A percentile compares a stretch with the other conserved stretches of the same genome.
Conservation (phyloP, 1,140 invertebrate genomes). For the Anoplophora glabripennis region DNA sequence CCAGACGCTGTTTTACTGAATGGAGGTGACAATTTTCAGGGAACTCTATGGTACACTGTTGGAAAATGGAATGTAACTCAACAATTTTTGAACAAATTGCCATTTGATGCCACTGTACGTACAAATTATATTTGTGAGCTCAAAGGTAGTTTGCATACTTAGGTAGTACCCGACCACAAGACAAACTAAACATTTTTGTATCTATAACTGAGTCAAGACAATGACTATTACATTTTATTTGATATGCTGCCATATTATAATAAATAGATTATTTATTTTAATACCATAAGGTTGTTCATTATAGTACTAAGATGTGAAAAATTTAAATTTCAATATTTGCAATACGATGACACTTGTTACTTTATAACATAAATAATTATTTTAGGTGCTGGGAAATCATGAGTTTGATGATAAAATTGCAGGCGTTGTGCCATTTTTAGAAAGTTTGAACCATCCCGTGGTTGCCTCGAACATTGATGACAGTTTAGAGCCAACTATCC, state of each 20-base stretch:
- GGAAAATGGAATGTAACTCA: constrained; percentile 71
- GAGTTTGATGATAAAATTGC: constrained; percentile 80
- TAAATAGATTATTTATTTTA: no score
- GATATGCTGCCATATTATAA: no score
- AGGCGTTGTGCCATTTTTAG: constrained; percentile 72
- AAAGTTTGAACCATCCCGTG: constrained; percentile 62
- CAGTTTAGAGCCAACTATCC: constrained; percentile 64
- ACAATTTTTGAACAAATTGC: constrained; percentile 72
- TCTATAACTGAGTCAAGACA: no score
- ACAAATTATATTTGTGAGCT: no score
- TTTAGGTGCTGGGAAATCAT: constrained; percentile 81
- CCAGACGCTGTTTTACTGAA: constrained; percentile 71
- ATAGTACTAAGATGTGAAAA: no score
- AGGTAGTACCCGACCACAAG: no score
- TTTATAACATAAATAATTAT: no score
- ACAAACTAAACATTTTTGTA: no score
- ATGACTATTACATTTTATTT: no score
- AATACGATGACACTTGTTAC: no score
- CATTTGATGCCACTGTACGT: constrained; percentile 77
- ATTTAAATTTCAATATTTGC: background rate
- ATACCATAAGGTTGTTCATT: no score
- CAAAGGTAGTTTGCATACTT: no score
- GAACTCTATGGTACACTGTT: constrained; percentile 80
- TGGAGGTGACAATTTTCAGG: constrained; percentile 83
- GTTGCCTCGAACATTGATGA: constrained; percentile 76